These are phyloP conservation scores for Mythimna ferrago DNA, from an alignment of 2,888 invertebrate species.

Conservation along the genomic window DNA sequence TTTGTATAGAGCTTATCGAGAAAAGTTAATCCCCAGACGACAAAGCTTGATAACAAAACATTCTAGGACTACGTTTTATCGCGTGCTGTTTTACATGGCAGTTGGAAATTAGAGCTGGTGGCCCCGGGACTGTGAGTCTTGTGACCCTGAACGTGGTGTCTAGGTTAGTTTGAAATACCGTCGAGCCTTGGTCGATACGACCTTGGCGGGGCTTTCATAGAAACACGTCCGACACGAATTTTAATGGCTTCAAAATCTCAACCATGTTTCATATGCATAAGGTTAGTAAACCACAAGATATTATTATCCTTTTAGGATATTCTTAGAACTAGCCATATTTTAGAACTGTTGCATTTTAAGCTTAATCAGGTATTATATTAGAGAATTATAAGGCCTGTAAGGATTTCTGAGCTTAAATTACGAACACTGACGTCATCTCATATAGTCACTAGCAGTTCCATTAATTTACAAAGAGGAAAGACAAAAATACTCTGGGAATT, in stretches of 20 bases:
- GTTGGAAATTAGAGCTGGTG: conserved; percentile 19
- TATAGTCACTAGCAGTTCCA: not conserved
- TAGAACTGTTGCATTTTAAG: too few species aligned
- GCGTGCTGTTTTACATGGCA: conserved; percentile 10
- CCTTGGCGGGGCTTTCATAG: conserved; percentile 43
- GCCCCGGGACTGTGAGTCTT: conserved; percentile 5
- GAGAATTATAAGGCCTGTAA: not conserved
- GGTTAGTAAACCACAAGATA: conserved; percentile 16
- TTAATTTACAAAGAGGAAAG: not conserved
- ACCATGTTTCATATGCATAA: not conserved
- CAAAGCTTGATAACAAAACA: conserved; percentile 31
- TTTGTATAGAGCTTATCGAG: conserved; percentile 26
- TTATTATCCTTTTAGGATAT: conserved; percentile 17
- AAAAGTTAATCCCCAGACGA: conserved; percentile 17
- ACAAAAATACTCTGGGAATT: not conserved
- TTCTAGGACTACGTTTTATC: conserved; percentile 15
- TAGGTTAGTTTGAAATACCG: conserved; percentile 52
- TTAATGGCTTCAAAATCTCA: conserved; percentile 18
- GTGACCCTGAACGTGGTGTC: conserved; percentile 50
- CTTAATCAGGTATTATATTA: not conserved
- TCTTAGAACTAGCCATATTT: not conserved
- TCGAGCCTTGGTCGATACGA: conserved; percentile 62
- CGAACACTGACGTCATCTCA: not conserved
- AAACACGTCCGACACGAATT: conserved; percentile 26
- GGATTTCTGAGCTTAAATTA: not conserved